Base-by-base conservation (phyloP, 1,140 invertebrate genomes). In the Pantala flavescens region DNA sequence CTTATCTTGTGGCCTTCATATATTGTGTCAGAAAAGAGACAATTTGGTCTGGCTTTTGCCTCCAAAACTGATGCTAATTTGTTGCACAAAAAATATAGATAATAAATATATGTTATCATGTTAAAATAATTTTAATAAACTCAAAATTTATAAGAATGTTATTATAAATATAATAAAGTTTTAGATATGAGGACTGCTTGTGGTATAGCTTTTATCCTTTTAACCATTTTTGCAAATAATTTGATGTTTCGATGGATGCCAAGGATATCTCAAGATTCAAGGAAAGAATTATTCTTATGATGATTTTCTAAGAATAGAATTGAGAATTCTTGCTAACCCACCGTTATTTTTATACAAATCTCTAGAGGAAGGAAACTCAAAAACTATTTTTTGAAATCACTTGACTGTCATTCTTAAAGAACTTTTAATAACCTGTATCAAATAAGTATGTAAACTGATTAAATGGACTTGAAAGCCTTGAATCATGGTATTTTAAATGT, bases 381-480 rank as follows among this genome's bases (percentile, higher is more conserved):
- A n/a, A 63, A 63, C 49, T 63, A 63, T 63, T 63, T 63, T 63
- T 3, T 63, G 49, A 63, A 63, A 63, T 63, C 49, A 63, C 49
- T 63, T 63, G 49, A 16, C 49, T 63, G 49, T 63, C 49, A 16
- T 21, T 63, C 49, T 19, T 63, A 14, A 11, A 63, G 49, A 3
- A 63, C 12, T 63, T 63, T 19, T 21, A 19, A 63, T 36, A 63
- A 7, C 12, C 49, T 7, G 14, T 63, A 63, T 63, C 49, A 21
- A 63, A 63, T 63, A 63, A 3, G 12, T 5, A 19, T 63, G 49
- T 63, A 63, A 63, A 63, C 49, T 63, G 5, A 19, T 63, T 16
- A 19, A 19, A 21, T 63, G n/a, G n/a, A 63, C 49, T 63, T 7
- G 12, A 7, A 63, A 63, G 49, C 49, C 49, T 63, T 63, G 49